Evolutionary conservation across 1,140 invertebrate genomes (phyloP).

Genomic region (Drosophila erecta): DNA sequence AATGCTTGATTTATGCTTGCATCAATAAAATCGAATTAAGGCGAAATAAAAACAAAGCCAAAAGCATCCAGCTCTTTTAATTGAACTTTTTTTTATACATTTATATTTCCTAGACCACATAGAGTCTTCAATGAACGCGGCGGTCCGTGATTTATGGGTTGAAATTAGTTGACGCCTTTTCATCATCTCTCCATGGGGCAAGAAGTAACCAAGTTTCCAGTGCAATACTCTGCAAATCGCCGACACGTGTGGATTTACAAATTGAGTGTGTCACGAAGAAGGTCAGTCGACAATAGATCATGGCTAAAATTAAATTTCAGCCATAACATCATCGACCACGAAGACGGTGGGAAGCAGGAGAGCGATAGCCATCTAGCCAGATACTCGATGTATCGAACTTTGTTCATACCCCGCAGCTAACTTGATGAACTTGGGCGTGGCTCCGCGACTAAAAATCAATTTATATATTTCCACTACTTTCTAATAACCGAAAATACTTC

Average conservation of each 20-base stretch:
- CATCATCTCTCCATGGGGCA: not conserved
- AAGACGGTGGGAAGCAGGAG: slow-evolving; percentile 42
- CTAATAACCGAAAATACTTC: not conserved
- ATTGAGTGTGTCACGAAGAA: slow-evolving; percentile 59
- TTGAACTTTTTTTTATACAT: slow-evolving; percentile 30
- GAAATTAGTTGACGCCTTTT: slow-evolving; percentile 50
- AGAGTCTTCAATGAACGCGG: slow-evolving; percentile 47
- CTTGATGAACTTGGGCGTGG: slow-evolving; percentile 14
- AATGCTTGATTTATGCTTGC: slow-evolving; percentile 76
- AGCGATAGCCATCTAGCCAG: slow-evolving; percentile 22
- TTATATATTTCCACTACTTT: not conserved
- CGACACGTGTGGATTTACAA: slow-evolving; percentile 44
- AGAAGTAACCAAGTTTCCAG: slow-evolving; percentile 12
- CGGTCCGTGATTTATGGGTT: slow-evolving; percentile 59
- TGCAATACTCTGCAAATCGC: slow-evolving; percentile 42
- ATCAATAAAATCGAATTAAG: slow-evolving; percentile 72
- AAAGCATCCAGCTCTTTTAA: slow-evolving; percentile 59
- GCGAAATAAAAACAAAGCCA: slow-evolving; percentile 49
- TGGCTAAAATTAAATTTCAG: slow-evolving; percentile 61
- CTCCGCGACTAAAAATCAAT: not conserved
- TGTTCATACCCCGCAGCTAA: slow-evolving; percentile 21
- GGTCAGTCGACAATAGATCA: slow-evolving; percentile 62
- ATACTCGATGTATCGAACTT: slow-evolving; percentile 24
- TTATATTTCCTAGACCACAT: slow-evolving; percentile 8
- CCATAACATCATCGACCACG: slow-evolving; percentile 49